These are phyloP conservation scores for Sceloporus undulatus DNA, from an alignment of 2,113 vertebrate species.

Conservation along the genomic window DNA sequence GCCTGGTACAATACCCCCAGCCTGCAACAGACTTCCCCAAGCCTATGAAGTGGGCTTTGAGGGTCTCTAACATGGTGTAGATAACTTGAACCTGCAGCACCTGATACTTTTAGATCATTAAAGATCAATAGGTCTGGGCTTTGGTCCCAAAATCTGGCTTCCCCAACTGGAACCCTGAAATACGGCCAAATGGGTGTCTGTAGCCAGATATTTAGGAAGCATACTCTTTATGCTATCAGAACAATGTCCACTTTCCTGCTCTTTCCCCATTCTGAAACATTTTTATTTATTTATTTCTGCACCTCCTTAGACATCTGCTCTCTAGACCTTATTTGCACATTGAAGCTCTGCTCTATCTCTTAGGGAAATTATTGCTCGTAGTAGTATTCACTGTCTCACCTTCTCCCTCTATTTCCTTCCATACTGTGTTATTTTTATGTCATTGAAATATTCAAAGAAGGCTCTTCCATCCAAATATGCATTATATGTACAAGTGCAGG, in stretches of 20 bases:
- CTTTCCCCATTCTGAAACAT: neutral
- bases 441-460: neutral
- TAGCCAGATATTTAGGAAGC: neutral
- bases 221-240: neutral
- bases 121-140: neutral
- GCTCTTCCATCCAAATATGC: neutral
- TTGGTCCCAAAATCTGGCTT: neutral
- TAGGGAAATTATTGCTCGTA: neutral
- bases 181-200: neutral
- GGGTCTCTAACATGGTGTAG: neutral
- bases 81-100: neutral
- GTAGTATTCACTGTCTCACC: neutral
- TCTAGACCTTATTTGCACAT: neutral
- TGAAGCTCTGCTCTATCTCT: neutral
- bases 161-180: neutral
- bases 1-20: neutral
- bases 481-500: neutral
- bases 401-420: neutral
- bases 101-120: neutral
- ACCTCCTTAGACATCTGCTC: neutral
- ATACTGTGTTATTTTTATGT: neutral
- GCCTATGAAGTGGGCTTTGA: neutral
- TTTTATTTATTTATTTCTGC: neutral
- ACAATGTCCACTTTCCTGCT: neutral
- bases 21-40: neutral